Base-by-base conservation (phyloP, 2,797 vertebrate species). In the Tolypeutes matacus region DNA sequence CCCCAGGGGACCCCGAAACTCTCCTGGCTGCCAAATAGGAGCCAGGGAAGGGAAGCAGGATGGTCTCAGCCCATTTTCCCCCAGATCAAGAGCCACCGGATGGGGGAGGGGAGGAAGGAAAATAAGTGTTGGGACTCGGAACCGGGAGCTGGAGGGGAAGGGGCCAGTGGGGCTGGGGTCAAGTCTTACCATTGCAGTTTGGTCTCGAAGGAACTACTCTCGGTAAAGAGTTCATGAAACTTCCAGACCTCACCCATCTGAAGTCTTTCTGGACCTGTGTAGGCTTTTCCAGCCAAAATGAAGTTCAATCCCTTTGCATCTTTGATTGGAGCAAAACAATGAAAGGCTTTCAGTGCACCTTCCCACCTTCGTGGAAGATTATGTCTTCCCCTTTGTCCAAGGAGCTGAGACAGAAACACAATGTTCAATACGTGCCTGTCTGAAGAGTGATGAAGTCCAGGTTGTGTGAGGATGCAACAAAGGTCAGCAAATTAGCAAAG, bases 301-400 rank as follows among this genome's bases (percentile, higher is more conserved):
- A 99, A 99, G 98, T 99, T 99, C 95, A 99, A 99, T 98, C 99
- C 99, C 0, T 99, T 99, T 96, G 99, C 99, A 96, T 99, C 99
- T 9, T 99, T 39, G 99, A 99, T 95, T 99, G 99, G 95, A 39
- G 39, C 39, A 39, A 39, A 39, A 99, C 98, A 99, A 99, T 94
- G 99, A 99, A 83, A 98, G 99, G 97, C 99, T 92, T 99, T 99
- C 98, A 99, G 99, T 39, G 99, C 99, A 5, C 99, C 99, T 15
- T 99, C 99, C 96, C 99, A 99, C 98, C 99, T 99, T 97, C 99
- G 99, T 96, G 99, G 96, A 99, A 99, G 98, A 99, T 99, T 76
- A 99, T 99, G 99, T 99, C 99, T 86, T 99, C 99, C 7, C 99
- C 99, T 0, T 98, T 99, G 91, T 99, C 99, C 95, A 99, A 99